A percentile compares a stretch with the other conserved stretches of the same genome.
Conservation (phyloP, 2,113 vertebrate species). For the Sisor rabdophorus region DNA sequence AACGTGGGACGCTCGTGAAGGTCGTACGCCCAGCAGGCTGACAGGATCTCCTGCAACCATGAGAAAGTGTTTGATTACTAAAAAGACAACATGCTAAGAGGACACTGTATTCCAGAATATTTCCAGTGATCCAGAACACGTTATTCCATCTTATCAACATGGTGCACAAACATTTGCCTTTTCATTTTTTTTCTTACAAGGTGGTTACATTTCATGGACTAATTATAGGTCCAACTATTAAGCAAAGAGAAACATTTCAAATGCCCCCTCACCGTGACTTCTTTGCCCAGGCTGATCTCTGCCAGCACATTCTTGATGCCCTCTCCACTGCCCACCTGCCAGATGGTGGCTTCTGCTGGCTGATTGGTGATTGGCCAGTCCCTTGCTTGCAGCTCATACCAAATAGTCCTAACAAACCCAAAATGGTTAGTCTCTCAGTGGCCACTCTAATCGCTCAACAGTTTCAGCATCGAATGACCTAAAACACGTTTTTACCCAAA, state of each 20-base stretch:
- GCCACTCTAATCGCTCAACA: too few relatives aligned
- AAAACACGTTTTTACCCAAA: constrained; percentile 79
- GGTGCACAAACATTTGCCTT: background rate
- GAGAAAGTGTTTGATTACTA: background rate
- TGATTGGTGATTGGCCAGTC: constrained; percentile 96
- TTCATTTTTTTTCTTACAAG: background rate
- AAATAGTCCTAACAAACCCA: constrained; percentile 81
- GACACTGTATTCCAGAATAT: background rate
- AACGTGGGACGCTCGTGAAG: constrained; percentile 85
- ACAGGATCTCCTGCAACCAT: constrained; percentile 86
- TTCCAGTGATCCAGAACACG: background rate
- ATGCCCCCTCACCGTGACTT: constrained; percentile 82
- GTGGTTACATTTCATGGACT: background rate
- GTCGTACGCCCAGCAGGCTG: constrained; percentile 90
- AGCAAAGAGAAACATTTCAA: background rate
- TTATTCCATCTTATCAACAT: background rate
- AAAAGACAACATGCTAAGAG: background rate
- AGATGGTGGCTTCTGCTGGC: constrained; percentile 89
- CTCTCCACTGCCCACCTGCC: constrained; percentile 97
- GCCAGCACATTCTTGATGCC: constrained; percentile 85
- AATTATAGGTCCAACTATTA: background rate
- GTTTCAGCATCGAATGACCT: background rate
- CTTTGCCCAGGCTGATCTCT: constrained; percentile 87
- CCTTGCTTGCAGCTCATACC: constrained; percentile 95
- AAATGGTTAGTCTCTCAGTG: background rate